A percentile compares a stretch with the other conserved stretches of the same genome.
These are phyloP conservation scores for Chelonus insularis DNA, from an alignment of 1,140 invertebrate species.

Conservation along the genomic window DNA sequence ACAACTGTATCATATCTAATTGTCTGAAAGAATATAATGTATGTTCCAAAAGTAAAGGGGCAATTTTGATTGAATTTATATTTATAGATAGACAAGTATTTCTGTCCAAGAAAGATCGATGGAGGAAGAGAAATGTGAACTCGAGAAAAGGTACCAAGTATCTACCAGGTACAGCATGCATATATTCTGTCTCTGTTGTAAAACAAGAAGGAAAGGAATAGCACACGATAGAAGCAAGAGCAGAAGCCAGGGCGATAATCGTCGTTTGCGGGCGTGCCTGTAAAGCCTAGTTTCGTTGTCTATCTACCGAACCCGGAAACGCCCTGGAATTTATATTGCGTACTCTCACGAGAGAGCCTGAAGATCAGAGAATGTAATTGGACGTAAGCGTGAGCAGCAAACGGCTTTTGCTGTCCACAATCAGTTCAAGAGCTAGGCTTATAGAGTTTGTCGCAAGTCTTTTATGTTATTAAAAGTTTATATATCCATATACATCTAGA, in stretches of 20 bases:
- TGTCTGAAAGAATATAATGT: too few species aligned
- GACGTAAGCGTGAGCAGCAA: conserved; percentile 4
- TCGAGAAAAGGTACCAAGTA: conserved; percentile 3
- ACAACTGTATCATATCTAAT: too few species aligned
- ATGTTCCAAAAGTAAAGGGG: background rate
- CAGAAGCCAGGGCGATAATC: conserved; percentile 5
- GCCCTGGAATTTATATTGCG: conserved; percentile 30
- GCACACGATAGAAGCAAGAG: conserved; percentile 1
- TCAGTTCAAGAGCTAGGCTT: background rate
- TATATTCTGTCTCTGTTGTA: background rate
- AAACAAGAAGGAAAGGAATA: background rate
- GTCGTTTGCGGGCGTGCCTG: conserved; percentile 9
- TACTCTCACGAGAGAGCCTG: conserved; percentile 7
- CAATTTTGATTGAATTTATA: background rate
- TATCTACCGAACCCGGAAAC: conserved; percentile 25
- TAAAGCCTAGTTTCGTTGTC: conserved; percentile 19
- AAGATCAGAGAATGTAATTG: conserved; percentile 7
- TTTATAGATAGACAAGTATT: background rate
- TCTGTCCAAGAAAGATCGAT: conserved; percentile 12
- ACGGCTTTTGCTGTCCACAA: background rate
- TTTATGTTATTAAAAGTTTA: background rate
- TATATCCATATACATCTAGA: background rate
- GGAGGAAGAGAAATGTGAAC: conserved; percentile 12
- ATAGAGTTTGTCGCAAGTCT: conserved; percentile 1
- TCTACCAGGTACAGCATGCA: conserved; percentile 12